Evolutionary conservation across 2,797 vertebrate species (phyloP), one percentile per base, ranked within the genome.

Genomic region (Pelochelys cantorii): DNA sequence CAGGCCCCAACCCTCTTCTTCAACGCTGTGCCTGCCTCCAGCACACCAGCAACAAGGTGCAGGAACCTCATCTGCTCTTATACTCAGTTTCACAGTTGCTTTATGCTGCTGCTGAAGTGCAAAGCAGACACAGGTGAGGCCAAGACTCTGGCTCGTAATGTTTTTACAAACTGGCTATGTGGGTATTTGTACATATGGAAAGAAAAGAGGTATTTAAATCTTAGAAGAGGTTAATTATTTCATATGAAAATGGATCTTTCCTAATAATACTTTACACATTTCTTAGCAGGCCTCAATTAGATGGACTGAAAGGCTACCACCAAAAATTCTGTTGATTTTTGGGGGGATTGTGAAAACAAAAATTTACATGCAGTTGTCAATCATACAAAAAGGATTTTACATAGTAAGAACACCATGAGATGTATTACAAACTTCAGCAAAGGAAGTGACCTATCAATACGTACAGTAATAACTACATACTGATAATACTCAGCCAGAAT

Each of bases 1-100:
- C 90, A 93, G 95, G 94, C 94, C 87, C 78, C 68, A 87, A 91
- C 88, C 92, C 81, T 55, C 91, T 80, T 94, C 90, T 80, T 96
- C 87, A 29, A 29, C 29, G 42, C 42, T 27, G 3, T 52, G 18
- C 74, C 74, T 52, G 25, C 8, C 37, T 13, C 14, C 23, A 92
- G 86, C 88, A 89, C 90, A 89, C 79, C 79, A 94, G 84, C 88
- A 79, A 85, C 92, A 93, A 37, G 68, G 11, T 71, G 20, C 5
- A 87, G 85, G 93, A 93, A 86, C 94, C 93, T 95, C 89, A 94
- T 93, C 62, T 68, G 5, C 81, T 94, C 88, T 83, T 88, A 1
- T 91, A 93, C 90, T 75, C 31, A 87, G 81, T 57, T 84, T 90
- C 77, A 59, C 29, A 53, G 71, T 55, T 90, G 68, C 71, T 90